Evolutionary conservation across 2,113 vertebrate species (phyloP).

Genomic region (Butorides virescens): DNA sequence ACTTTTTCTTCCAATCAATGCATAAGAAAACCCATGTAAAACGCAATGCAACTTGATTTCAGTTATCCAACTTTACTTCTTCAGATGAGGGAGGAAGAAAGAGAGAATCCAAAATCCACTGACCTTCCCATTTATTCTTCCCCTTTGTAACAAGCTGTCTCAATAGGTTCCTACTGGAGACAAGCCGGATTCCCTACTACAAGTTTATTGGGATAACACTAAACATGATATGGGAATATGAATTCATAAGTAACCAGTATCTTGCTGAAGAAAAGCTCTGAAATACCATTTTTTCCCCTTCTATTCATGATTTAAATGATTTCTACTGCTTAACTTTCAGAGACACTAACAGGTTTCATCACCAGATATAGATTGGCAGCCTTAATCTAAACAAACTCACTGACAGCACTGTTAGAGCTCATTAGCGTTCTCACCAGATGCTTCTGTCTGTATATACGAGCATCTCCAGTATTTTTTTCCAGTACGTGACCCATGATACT

Average conservation of each 20-base stretch:
- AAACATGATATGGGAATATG: accelerated
- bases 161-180: background rate
- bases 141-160: background rate
- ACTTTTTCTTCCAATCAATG: background rate
- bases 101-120: background rate
- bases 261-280: background rate
- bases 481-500: background rate
- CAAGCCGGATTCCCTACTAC: background rate
- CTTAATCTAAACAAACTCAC: slow-evolving; percentile 27
- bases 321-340: background rate
- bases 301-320: background rate
- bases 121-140: background rate
- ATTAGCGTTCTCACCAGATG: slow-evolving; percentile 38
- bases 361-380: background rate
- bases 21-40: background rate
- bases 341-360: background rate
- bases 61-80: background rate
- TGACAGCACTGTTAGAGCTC: background rate
- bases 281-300: background rate
- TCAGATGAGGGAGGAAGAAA: background rate
- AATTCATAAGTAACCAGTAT: background rate
- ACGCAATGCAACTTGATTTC: background rate
- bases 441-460: slow-evolving; percentile 15
- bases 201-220: background rate
- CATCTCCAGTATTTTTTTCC: background rate